phyloP scores from a whole-genome alignment of 2,888 invertebrate genomes.

The Stenodema calcarata region DNA sequence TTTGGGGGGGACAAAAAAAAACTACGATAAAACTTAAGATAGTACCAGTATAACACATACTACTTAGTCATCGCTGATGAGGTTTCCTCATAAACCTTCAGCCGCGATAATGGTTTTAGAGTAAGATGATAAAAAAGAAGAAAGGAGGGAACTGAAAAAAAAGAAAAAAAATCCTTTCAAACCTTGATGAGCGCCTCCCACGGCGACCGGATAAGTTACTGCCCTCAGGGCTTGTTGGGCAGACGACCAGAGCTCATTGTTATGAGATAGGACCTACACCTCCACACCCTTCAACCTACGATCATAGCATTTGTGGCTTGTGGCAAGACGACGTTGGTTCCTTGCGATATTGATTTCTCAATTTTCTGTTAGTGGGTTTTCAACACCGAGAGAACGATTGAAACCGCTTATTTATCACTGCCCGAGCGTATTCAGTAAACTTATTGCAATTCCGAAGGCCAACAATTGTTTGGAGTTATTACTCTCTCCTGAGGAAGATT shows the following conservation, averaged over 20 bases:
- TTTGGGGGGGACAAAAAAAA: neutral
- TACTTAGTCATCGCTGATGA: slow-evolving; percentile 16
- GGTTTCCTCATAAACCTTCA: neutral
- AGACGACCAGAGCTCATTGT: neutral
- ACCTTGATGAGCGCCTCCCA: neutral
- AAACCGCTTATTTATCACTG: too few species aligned
- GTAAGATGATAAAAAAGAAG: slow-evolving; percentile 22
- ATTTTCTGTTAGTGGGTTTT: neutral
- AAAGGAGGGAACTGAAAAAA: neutral
- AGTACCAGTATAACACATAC: neutral
- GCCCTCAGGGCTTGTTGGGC: neutral
- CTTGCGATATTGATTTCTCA: neutral
- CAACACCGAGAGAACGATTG: too few species aligned
- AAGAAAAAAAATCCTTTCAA: slow-evolving; percentile 21
- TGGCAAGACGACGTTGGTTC: neutral
- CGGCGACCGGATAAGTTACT: neutral
- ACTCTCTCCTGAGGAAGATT: too few species aligned
- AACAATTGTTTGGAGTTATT: too few species aligned
- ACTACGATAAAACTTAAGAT: neutral
- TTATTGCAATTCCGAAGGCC: too few species aligned
- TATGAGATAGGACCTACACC: neutral
- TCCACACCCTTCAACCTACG: neutral
- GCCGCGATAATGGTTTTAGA: neutral
- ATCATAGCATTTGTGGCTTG: neutral
- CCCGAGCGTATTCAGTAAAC: too few species aligned